phyloP scores from a whole-genome alignment of 2,113 vertebrate species.

The Anhinga anhinga region DNA sequence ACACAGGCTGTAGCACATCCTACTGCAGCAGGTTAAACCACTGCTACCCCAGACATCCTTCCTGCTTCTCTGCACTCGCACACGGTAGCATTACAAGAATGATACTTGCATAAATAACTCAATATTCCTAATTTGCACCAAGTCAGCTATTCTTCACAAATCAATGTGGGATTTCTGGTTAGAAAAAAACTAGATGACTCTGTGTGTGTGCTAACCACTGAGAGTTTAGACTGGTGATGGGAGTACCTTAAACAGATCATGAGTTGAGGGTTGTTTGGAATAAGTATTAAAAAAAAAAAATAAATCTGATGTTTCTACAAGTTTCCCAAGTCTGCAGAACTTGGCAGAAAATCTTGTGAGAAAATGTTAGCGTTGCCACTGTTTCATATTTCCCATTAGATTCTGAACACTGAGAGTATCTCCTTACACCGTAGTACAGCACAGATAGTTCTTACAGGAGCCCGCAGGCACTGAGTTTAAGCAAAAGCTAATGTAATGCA shows the following conservation, averaged over 20 bases:
- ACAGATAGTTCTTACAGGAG: background rate
- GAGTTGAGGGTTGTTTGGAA: background rate
- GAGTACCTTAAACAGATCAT: background rate
- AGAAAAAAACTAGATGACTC: background rate
- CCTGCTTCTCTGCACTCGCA: background rate
- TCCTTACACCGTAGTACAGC: background rate
- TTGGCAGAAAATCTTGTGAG: background rate
- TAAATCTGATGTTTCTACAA: background rate
- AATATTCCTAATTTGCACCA: background rate
- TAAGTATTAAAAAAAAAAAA: background rate
- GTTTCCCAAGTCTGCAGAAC: background rate
- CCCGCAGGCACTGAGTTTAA: background rate
- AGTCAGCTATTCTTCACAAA: background rate
- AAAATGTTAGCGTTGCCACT: background rate
- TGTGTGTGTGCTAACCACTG: background rate
- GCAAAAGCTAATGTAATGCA: background rate
- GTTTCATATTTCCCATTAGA: background rate
- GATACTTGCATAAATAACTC: background rate
- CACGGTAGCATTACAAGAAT: background rate
- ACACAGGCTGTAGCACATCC: background rate
- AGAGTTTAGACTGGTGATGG: background rate
- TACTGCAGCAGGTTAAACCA: background rate
- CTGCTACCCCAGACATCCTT: too few species aligned
- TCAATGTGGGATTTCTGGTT: background rate
- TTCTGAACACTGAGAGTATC: background rate